Evolutionary conservation across 2,888 invertebrate species (phyloP).

Genomic region (Stenchaetothrips biformis): DNA sequence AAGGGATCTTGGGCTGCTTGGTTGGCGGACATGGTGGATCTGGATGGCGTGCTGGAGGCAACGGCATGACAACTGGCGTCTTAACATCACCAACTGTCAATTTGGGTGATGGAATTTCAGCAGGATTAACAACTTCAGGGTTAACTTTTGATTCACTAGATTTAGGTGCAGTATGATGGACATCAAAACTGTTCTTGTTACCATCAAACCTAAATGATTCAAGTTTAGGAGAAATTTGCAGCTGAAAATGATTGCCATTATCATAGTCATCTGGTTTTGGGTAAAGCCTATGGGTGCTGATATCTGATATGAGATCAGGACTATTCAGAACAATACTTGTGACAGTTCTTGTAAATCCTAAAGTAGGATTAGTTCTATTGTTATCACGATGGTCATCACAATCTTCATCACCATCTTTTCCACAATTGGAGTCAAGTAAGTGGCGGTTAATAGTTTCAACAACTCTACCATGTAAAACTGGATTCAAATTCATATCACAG

Average conservation of each 20-base stretch:
- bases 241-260: not conserved
- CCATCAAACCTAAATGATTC: not conserved
- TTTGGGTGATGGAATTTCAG: not conserved
- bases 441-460: conserved; percentile 39
- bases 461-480: conserved; percentile 35
- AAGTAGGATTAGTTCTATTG: not conserved
- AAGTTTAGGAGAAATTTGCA: not conserved
- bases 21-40: not conserved
- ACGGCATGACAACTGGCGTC: not conserved
- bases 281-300: not conserved
- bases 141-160: no score
- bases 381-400: conserved; percentile 27
- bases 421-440: conserved; percentile 30
- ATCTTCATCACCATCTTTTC: conserved; percentile 36
- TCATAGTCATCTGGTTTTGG: conserved; percentile 8
- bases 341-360: not conserved
- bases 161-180: no score
- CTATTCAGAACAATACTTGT: conserved; percentile 6
- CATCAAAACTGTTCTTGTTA: not conserved
- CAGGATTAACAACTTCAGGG: no score
- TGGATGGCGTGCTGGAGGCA: not conserved
- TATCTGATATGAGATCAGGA: not conserved
- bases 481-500: conserved; percentile 30
- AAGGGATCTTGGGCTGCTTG: not conserved
- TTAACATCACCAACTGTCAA: not conserved